Base-by-base conservation (phyloP, 2,113 vertebrate species). In the Camelus dromedarius region DNA sequence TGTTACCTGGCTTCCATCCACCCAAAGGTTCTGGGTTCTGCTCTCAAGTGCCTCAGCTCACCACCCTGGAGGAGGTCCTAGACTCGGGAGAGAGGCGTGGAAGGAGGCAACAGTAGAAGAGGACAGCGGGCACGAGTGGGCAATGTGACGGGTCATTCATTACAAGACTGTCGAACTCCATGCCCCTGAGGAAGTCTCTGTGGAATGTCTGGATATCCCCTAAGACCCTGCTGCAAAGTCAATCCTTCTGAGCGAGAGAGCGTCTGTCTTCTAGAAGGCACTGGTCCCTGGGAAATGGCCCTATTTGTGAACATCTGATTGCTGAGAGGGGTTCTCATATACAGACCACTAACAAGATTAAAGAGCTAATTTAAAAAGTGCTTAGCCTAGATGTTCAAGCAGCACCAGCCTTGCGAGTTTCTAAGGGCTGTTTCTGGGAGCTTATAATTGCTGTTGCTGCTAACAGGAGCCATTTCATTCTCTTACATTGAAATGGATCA, bases 291-390 rank as follows among this genome's bases (percentile, higher is more conserved):
- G 95, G 84, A 87, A 91, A 90, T 11, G 66, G 80, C 64, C 92
- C 60, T 42, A 22, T 87, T 54, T 81, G 76, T n/a, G 89, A 93
- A 52, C 90, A 90, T 93, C 83, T 92, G 95, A 96, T 95, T 93
- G 94, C 95, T 42, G 80, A 24, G 93, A 95, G 93, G 92, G 87
- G 42, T 60, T 97, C 96, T 95, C 94, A 69, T 95, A 86, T 92
- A 87, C 72, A 96, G 94, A 84, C 94, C 83, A 77, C 94, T 92
- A 96, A 94, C 88, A 60, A 82, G 92, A 96, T 85, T 73, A 86
- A 97, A 95, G 58, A 83, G 96, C 95, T 97, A n/a, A 87, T 96
- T 94, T 96, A 46, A 79, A 95, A 97, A 89, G 82, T 67, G 93
- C 97, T 97, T 93, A 76, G 76, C 58, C 70, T 58, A 60, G 89